Base-by-base conservation (phyloP, 2,888 invertebrate genomes). In the Tetramorium bicarinatum region DNA sequence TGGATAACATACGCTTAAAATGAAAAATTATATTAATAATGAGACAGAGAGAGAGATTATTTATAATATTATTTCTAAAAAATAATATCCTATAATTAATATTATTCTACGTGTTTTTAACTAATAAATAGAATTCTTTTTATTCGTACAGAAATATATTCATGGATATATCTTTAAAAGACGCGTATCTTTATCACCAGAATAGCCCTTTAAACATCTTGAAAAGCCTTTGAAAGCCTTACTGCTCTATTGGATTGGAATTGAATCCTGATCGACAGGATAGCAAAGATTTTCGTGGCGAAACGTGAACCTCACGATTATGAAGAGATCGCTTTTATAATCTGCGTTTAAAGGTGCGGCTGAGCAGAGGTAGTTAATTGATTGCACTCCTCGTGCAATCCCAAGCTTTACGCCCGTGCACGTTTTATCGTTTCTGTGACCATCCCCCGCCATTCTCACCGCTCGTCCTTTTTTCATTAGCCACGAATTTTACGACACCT, bases 401-500 rank as follows among this genome's bases (percentile, higher is more conserved):
- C 62, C 25, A 21, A 67, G 74, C 59, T 85, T 85, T 67, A 82
- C 79, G 54, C 62, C 71, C 38, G 62, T 54, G 62, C 25, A 13
- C 74, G 56, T 56, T 87, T 85, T 83, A 87, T 84, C 86, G 87
- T 69, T 71, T 29, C 64, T 34, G 47, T 25, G 83, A 64, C 49
- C 62, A 49, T 56, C 38, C 13, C 38, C 56, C 13, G 56, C 62
- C 84, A 67, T 79, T 77, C 52, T 44, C 15, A 13, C 52, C 7
- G 67, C 44, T 82, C 41, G 80, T 84, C 67, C 75, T 85, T 85
- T 88, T 89, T 90, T 88, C 88, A 90, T 87, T 88, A 87, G 85
- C 72, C 64, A 61, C 86, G 85, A 89, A 90, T 90, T 90, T 90
- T 90, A 90, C 75, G 86, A 85, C 67, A 64, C 41, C 77, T 87